Evolutionary conservation across 2,113 vertebrate genomes (phyloP).

Genomic region (Limanda limanda): DNA sequence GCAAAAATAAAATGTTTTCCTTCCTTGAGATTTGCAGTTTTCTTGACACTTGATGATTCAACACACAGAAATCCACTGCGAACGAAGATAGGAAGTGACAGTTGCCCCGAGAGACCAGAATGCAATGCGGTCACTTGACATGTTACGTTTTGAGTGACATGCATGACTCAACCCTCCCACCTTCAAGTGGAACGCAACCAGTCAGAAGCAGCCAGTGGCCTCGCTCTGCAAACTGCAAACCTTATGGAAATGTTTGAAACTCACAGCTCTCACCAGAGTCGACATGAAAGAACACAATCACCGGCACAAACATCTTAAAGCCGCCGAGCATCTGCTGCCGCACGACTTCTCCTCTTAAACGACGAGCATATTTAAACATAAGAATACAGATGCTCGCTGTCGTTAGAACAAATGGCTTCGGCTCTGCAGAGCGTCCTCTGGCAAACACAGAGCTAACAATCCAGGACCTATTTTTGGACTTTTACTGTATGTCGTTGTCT

Average conservation of each 20-base stretch:
- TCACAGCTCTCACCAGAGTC: no score
- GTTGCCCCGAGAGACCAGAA: constrained; percentile 27
- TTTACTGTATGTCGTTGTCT: background rate
- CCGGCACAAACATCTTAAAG: background rate
- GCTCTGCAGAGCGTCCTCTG: constrained; percentile 1
- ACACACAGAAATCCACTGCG: constrained; percentile 2
- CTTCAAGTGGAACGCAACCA: background rate
- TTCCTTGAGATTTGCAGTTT: constrained; percentile 3
- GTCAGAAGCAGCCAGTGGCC: background rate
- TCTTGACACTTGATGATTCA: constrained; percentile 26
- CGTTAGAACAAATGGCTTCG: constrained; percentile 8
- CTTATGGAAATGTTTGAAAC: no score
- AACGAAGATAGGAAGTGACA: constrained; percentile 17
- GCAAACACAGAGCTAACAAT: constrained; percentile 1
- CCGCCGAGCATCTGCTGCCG: background rate
- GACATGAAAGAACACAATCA: background rate
- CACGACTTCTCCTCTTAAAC: background rate
- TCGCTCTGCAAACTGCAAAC: no score
- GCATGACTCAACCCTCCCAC: constrained; percentile 15
- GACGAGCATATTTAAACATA: constrained; percentile 1
- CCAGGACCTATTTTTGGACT: constrained; percentile 6
- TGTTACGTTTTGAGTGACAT: constrained; percentile 15
- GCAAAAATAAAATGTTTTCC: background rate
- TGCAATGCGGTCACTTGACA: constrained; percentile 1
- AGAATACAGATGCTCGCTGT: constrained; percentile 13